Evolutionary conservation across 2,797 vertebrate species (phyloP).

Genomic region (Arnoldichthys spilopterus): DNA sequence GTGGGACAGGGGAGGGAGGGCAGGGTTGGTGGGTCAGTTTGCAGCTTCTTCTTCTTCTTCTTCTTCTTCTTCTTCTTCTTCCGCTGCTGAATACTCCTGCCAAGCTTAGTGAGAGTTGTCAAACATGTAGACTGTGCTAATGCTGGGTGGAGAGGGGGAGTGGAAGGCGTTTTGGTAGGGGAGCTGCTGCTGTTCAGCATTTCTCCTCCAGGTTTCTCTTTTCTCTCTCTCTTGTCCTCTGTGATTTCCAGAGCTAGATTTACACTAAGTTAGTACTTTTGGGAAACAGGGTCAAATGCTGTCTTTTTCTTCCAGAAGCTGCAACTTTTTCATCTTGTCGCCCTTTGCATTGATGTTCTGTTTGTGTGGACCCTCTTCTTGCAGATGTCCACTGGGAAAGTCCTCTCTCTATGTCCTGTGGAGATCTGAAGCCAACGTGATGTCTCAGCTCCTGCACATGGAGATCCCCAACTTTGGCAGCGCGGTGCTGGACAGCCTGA

Average conservation of each 20-base stretch:
- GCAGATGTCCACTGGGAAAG: constrained; percentile 57
- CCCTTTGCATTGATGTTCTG: constrained; percentile 21
- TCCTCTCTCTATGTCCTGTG: constrained; percentile 41
- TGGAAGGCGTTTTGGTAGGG: constrained; percentile 49
- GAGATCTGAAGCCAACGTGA: constrained; percentile 67
- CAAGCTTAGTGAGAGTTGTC: constrained; percentile 55
- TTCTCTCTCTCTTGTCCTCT: constrained; percentile 40
- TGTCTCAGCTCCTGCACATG: constrained; percentile 94
- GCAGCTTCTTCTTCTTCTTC: constrained; percentile 55
- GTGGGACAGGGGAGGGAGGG: constrained; percentile 51
- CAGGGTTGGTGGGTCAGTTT: constrained; percentile 58
- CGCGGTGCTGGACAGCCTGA: constrained; percentile 93
- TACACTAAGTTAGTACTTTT: constrained; percentile 45
- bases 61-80: constrained; percentile 47
- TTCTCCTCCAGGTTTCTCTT: constrained; percentile 55
- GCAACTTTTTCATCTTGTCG: constrained; percentile 3
- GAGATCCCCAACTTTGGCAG: constrained; percentile 97
- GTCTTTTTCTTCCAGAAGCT: constrained; percentile 33
- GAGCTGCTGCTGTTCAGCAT: constrained; percentile 57
- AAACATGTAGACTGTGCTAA: constrained; percentile 56
- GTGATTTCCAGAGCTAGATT: constrained; percentile 19
- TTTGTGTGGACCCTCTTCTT: constrained; percentile 37
- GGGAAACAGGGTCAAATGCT: constrained; percentile 41
- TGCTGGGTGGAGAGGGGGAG: constrained; percentile 33
- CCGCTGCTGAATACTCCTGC: constrained; percentile 46